phyloP scores from a whole-genome alignment of 2,113 vertebrate species.

The Falcunculus frontatus region DNA sequence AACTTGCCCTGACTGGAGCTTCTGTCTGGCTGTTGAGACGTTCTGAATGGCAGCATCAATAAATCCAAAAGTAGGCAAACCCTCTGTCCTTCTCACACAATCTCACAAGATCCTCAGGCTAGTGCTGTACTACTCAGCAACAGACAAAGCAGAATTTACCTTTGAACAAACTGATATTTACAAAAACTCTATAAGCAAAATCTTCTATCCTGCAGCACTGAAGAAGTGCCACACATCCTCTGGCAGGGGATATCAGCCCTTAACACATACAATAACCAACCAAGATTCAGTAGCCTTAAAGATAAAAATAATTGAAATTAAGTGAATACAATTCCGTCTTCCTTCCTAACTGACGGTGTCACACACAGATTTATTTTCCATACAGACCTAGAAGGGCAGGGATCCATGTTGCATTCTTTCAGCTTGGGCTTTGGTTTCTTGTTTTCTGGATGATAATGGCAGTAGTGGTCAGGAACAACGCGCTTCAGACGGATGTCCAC shows the following conservation, averaged over 20 bases:
- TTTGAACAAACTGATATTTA: not conserved
- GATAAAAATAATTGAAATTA: not conserved
- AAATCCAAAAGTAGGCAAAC: not conserved
- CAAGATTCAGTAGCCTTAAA: not conserved
- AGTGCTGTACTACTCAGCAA: not conserved
- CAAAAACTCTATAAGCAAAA: not conserved
- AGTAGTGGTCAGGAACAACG: slow-evolving; percentile 84
- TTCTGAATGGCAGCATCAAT: not conserved
- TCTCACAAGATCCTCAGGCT: not conserved
- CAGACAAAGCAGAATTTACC: not conserved
- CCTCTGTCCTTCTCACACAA: not conserved
- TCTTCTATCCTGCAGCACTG: not conserved
- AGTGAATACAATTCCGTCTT: not conserved
- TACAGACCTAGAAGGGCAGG: slow-evolving; percentile 85
- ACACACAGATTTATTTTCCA: not conserved
- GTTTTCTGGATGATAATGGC: slow-evolving; percentile 88
- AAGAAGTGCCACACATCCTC: not conserved
- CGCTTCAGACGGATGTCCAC: slow-evolving; percentile 84
- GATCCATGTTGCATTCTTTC: slow-evolving; percentile 92
- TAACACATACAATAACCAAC: not conserved
- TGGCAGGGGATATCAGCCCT: not conserved
- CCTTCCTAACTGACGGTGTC: not conserved
- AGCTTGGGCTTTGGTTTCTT: slow-evolving; percentile 91
- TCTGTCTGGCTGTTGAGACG: not conserved
- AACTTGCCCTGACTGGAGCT: not conserved